A percentile compares a stretch with the other conserved stretches of the same genome.
Conservation (phyloP, 2,888 invertebrate species). For the Euphydryas editha region DNA sequence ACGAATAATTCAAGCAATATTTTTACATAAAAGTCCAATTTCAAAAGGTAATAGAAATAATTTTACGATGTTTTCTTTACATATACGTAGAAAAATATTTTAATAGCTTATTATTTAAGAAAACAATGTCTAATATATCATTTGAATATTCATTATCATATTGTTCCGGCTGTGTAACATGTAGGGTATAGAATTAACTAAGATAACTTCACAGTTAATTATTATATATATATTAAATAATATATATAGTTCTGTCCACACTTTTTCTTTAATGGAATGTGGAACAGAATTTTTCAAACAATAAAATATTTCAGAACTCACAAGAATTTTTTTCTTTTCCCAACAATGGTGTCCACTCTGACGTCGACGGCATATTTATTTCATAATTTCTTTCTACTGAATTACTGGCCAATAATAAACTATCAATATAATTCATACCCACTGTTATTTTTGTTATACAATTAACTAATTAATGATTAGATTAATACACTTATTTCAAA, state of each 20-base stretch:
- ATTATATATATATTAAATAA: too few relatives aligned
- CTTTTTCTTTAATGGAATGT: too few relatives aligned
- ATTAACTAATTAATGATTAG: not conserved
- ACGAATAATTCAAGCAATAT: too few relatives aligned
- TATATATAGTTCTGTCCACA: too few relatives aligned
- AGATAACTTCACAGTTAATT: too few relatives aligned
- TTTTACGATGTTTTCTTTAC: not conserved
- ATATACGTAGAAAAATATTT: not conserved
- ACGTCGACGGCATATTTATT: conserved; percentile 33
- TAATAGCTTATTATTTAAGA: not conserved
- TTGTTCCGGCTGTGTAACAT: conserved; percentile 9
- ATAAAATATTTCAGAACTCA: conserved; percentile 19
- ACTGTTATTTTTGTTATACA: not conserved
- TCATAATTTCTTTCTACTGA: conserved; percentile 24
- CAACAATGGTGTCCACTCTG: conserved; percentile 68
- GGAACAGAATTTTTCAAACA: not conserved
- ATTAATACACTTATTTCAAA: not conserved
- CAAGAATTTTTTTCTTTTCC: conserved; percentile 42
- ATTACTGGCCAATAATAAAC: conserved; percentile 29
- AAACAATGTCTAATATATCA: not conserved
- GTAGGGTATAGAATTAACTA: too few relatives aligned
- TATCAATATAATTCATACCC: conserved; percentile 38
- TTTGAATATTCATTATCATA: not conserved
- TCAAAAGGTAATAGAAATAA: not conserved
- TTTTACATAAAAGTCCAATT: too few relatives aligned